A percentile compares a stretch with the other conserved stretches of the same genome.
Evolutionary conservation across 2,113 vertebrate genomes (phyloP).

Genomic region (Cariama cristata): DNA sequence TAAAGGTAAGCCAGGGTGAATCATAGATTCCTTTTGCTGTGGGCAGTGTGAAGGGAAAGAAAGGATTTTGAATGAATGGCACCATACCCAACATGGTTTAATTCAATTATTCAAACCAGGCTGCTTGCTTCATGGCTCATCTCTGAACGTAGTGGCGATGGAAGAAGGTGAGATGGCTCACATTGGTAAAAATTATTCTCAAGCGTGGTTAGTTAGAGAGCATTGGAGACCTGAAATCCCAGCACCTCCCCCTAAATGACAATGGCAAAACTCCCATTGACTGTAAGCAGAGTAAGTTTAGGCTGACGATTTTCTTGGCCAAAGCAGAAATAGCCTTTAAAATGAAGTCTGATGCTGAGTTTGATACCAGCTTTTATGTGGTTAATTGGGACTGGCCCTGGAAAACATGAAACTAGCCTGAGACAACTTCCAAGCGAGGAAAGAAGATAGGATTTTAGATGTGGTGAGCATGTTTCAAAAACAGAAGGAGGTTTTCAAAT

Average conservation of each 20-base stretch:
- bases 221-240: background rate
- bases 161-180: slow-evolving; percentile 6
- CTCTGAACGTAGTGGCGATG: background rate
- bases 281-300: background rate
- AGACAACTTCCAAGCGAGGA: background rate
- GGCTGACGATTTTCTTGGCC: background rate
- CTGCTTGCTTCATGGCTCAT: background rate
- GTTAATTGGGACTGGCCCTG: background rate
- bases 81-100: background rate
- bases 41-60: background rate
- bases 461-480: background rate
- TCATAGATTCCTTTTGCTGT: background rate
- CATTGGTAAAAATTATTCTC: background rate
- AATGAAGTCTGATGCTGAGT: background rate
- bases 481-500: slow-evolving; percentile 12
- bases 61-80: background rate
- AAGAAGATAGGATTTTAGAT: slow-evolving; percentile 9
- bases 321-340: background rate
- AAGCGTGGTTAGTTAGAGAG: background rate
- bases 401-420: background rate
- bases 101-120: background rate
- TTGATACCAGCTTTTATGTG: background rate
- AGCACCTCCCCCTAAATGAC: background rate
- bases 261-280: slow-evolving; percentile 44
- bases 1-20: background rate